These are phyloP conservation scores for Cyprinella venusta DNA, from an alignment of 2,797 vertebrate species.

Conservation along the genomic window DNA sequence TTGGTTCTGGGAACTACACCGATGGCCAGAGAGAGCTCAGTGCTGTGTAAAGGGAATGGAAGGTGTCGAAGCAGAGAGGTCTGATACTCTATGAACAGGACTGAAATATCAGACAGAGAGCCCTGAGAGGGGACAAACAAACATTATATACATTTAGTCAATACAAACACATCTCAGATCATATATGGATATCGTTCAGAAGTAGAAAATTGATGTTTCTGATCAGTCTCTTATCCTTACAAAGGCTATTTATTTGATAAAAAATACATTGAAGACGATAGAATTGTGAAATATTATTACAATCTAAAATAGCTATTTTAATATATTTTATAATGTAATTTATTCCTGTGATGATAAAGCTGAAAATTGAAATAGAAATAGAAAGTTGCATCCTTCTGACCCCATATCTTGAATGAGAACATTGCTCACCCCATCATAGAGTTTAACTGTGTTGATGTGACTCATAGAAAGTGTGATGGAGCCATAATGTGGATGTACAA, in stretches of 20 bases:
- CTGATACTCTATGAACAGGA: slow-evolving; percentile 86
- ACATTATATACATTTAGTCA: slow-evolving; percentile 27
- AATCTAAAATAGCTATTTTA: background rate
- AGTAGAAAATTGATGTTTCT: background rate
- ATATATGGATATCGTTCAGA: background rate
- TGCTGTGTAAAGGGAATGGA: slow-evolving; percentile 84
- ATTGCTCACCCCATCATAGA: slow-evolving; percentile 87
- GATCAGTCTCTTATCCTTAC: background rate
- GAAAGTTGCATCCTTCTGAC: background rate
- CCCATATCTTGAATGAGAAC: background rate
- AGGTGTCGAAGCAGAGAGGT: slow-evolving; percentile 85
- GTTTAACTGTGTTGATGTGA: slow-evolving; percentile 82
- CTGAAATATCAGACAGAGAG: slow-evolving; percentile 80
- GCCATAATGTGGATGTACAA: slow-evolving; percentile 84
- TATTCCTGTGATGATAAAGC: background rate
- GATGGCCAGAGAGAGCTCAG: slow-evolving; percentile 83
- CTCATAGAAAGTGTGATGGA: slow-evolving; percentile 84
- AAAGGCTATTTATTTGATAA: background rate
- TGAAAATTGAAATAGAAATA: background rate
- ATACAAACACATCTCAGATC: background rate
- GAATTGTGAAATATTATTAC: background rate
- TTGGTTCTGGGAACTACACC: slow-evolving; percentile 87
- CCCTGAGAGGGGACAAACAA: slow-evolving; percentile 74
- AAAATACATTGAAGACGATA: background rate
- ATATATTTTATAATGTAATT: background rate